Evolutionary conservation across 2,797 vertebrate species (phyloP), one percentile per base, ranked within the genome.

Genomic region (Anniella stebbinsi): DNA sequence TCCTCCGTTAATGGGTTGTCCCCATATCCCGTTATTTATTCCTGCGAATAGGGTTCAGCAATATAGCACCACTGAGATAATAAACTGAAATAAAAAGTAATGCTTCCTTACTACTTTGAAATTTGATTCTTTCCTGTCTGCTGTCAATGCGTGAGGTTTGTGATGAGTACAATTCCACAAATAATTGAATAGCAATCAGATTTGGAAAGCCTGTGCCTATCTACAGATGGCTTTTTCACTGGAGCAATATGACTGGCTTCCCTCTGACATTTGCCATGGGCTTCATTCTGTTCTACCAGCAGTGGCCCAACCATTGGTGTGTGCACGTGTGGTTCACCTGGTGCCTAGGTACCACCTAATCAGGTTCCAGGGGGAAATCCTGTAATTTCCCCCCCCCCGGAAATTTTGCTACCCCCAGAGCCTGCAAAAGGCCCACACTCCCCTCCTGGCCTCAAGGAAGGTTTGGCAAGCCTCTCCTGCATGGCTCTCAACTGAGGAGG

Each of bases 11-110:
- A 67, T 51, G 25, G 70, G 60, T 87, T 84, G 54, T 80, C 63
- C 23, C 76, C 0, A 0, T 63, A 83, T 82, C 3, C 2, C 0
- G 2, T 88, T 87, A 85, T 54, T 89, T 86, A 87, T 45, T 86
- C 60, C 73, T 41, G 18, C 78, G 87, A 84, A 86, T 85, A 66
- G 17, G 57, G 70, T 72, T 88, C 88, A 83, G 88, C 1, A 13
- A 82, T 87, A 84, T 73, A 88, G 80, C 13, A 45, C 67, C n/a
- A n/a, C 90, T n/a, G 76, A 92, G 80, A 84, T 92, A 87, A 88
- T 80, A 87, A 86, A 87, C 54, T 60, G 0, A 30, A 86, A 72
- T 69, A 45, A 1, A 48, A 80, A 60, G 4, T 12, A 4, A 57
- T 73, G 41, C 69, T 89, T 86, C 1, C 45, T 54, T 88, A 30